Evolutionary conservation across 1,140 invertebrate genomes (phyloP).

Genomic region (Rhopalosiphum maidis): DNA sequence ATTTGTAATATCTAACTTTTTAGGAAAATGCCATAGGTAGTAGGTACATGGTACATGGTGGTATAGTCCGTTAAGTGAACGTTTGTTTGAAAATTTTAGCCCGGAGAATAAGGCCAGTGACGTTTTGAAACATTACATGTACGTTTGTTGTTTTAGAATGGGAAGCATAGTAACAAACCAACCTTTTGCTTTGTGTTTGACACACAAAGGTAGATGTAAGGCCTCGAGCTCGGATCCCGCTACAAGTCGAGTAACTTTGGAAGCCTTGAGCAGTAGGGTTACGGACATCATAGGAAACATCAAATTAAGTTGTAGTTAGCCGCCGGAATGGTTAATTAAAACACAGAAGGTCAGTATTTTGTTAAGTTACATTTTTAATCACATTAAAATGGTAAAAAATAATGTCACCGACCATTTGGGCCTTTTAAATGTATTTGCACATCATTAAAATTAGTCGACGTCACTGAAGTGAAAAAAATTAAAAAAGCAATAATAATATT

Average conservation of each 20-base stretch:
- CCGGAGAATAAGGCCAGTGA: not conserved
- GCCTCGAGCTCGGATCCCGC: not conserved
- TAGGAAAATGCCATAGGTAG: not conserved
- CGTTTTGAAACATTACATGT: not conserved
- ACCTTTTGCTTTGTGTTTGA: constrained; percentile 21
- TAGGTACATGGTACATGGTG: not conserved
- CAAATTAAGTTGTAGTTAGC: constrained; percentile 14
- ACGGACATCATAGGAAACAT: constrained; percentile 1
- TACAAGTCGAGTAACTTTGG: constrained; percentile 10
- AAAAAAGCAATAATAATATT: not conserved
- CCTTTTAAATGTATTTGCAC: not conserved
- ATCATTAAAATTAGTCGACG: not conserved
- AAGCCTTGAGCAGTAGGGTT: not conserved
- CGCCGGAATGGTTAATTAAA: not conserved
- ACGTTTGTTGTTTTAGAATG: not conserved
- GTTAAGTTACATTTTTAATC: not conserved
- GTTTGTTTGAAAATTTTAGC: constrained; percentile 4
- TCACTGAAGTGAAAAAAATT: not conserved
- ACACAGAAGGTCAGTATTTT: constrained; percentile 10
- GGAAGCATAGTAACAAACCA: not conserved
- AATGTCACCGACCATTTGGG: not conserved
- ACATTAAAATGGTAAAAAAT: not conserved
- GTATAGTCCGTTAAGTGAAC: not conserved
- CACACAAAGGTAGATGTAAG: constrained; percentile 21
- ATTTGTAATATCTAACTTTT: not conserved